Evolutionary conservation across 2,797 vertebrate genomes (phyloP).

Genomic region (Lycodopsis pacificus): DNA sequence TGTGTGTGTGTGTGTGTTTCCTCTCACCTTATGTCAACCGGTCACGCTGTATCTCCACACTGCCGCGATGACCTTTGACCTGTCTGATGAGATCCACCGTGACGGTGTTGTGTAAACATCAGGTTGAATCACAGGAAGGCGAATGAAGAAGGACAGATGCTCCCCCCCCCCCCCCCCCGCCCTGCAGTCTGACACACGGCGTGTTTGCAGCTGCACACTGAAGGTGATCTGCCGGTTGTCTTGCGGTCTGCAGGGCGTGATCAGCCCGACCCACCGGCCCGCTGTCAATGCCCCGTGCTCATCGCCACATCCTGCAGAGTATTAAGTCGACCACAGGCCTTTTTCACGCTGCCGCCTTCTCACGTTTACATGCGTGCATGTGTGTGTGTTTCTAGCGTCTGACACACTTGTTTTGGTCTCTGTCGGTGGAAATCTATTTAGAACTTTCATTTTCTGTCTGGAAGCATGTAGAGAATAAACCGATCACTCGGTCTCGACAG

Average conservation of each 20-base stretch:
- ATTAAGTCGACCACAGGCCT: conserved; percentile 61
- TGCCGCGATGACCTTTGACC: conserved; percentile 16
- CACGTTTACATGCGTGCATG: not conserved
- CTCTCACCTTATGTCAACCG: conserved; percentile 19
- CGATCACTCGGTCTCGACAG: not conserved
- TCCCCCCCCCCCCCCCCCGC: too few species aligned
- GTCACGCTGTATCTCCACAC: conserved; percentile 1
- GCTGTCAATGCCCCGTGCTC: conserved; percentile 64
- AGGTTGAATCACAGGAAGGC: not conserved
- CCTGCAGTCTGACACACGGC: too few species aligned
- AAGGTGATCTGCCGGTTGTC: conserved; percentile 27
- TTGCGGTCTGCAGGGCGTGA: conserved; percentile 60
- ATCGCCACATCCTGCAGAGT: conserved; percentile 60
- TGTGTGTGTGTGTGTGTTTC: conserved; percentile 4
- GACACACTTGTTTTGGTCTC: not conserved
- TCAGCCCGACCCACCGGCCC: conserved; percentile 42
- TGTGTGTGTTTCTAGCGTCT: not conserved
- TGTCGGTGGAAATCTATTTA: not conserved
- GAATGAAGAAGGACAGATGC: not conserved
- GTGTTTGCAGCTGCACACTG: conserved; percentile 28
- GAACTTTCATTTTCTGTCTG: not conserved
- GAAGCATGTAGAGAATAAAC: not conserved
- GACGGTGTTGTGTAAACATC: conserved; percentile 21
- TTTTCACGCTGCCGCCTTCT: conserved; percentile 53
- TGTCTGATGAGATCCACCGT: conserved; percentile 15